phyloP scores from a whole-genome alignment of 2,888 invertebrate genomes.

The Julus scandinavius region DNA sequence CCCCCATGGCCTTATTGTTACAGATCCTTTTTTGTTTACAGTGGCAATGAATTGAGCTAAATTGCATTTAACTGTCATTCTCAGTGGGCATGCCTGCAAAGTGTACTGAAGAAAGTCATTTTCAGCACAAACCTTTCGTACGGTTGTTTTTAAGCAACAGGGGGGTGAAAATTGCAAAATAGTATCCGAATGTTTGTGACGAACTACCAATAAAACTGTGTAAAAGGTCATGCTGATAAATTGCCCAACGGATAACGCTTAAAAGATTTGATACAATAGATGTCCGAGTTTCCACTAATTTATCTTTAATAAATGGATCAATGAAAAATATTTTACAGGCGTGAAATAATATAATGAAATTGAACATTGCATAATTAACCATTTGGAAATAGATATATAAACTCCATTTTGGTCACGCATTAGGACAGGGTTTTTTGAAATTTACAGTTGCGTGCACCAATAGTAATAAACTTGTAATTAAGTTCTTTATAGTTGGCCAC shows the following conservation, averaged over 20 bases:
- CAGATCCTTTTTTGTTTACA: neutral
- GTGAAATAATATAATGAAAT: conserved; percentile 32
- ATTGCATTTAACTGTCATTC: conserved; percentile 45
- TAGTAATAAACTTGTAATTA: neutral
- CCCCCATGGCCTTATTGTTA: conserved; percentile 24
- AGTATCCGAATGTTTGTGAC: neutral
- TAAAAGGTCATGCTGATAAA: neutral
- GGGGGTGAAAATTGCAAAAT: neutral
- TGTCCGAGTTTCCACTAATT: conserved; percentile 26
- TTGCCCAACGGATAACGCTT: neutral
- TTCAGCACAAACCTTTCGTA: neutral
- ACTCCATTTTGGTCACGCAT: neutral
- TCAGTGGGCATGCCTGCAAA: conserved; percentile 4
- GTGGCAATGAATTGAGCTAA: conserved; percentile 20
- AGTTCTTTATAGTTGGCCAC: neutral
- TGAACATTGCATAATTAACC: conserved; percentile 28
- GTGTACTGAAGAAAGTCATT: neutral
- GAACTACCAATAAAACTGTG: neutral
- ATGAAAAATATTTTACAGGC: neutral
- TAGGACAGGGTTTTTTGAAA: neutral
- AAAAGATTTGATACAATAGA: neutral
- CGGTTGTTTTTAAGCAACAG: conserved; percentile 19
- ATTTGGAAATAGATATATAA: neutral
- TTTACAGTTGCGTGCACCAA: conserved; percentile 16
- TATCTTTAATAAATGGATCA: conserved; percentile 22